phyloP scores from a whole-genome alignment of 2,113 vertebrate species.

The Glaucidium brasilianum region DNA sequence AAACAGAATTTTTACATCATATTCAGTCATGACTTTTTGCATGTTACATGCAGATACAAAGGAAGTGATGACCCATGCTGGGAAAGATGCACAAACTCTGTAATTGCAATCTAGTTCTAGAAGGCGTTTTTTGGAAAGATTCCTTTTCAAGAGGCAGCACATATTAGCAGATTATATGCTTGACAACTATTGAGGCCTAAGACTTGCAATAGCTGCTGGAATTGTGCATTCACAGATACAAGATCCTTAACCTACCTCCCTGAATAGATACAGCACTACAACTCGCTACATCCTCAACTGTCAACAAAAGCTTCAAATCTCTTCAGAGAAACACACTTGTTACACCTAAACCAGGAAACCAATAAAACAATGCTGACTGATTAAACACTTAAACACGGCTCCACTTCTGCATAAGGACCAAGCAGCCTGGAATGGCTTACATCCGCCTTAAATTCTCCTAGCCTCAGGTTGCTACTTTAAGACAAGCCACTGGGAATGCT shows the following conservation, averaged over 20 bases:
- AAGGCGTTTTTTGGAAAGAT: not conserved
- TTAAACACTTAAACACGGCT: not conserved
- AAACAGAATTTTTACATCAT: not conserved
- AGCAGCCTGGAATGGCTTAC: not conserved
- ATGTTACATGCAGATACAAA: not conserved
- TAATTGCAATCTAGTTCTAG: not conserved
- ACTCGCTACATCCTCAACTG: not conserved
- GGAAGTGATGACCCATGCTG: not conserved
- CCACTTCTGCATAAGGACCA: not conserved
- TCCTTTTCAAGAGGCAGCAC: not conserved
- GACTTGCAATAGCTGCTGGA: not conserved
- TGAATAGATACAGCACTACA: rapidly evolving
- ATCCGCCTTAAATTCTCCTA: not conserved
- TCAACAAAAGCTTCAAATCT: not conserved
- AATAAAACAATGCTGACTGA: not conserved
- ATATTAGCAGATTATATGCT: not conserved
- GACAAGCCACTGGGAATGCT: not conserved
- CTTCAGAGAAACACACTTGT: not conserved
- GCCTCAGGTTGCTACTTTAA: not conserved
- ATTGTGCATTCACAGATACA: not conserved
- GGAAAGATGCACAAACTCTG: not conserved
- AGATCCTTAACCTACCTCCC: not conserved
- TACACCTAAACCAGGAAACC: not conserved
- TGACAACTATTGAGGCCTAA: not conserved
- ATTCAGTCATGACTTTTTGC: not conserved